phyloP scores from a whole-genome alignment of 2,888 invertebrate species.

The Sinhomidia bicolor region DNA sequence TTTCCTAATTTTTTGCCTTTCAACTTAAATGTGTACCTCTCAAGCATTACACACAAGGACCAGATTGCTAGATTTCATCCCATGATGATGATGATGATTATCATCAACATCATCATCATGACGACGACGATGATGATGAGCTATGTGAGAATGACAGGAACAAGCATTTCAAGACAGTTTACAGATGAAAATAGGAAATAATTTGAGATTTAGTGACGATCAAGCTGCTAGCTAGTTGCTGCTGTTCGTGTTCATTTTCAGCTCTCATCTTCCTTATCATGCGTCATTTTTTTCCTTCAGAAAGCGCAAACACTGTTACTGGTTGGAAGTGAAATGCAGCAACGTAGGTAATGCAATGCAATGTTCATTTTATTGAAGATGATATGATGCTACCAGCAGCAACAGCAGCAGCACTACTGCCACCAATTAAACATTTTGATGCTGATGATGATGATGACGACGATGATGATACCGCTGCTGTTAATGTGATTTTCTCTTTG shows the following conservation, averaged over 20 bases:
- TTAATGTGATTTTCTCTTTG: not conserved
- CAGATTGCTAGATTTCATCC: not conserved
- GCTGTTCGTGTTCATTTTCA: slow-evolving; percentile 29
- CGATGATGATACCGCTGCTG: no score
- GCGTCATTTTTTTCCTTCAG: not conserved
- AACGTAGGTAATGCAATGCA: no score
- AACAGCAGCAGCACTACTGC: no score
- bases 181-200: slow-evolving; percentile 63
- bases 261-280: not conserved
- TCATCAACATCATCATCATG: not conserved
- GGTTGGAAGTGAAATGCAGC: no score
- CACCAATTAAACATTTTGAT: no score
- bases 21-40: no score
- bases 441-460: no score
- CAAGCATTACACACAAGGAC: no score
- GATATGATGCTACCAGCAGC: no score
- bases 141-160: slow-evolving; percentile 64
- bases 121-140: slow-evolving; percentile 31
- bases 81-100: not conserved
- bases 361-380: no score
- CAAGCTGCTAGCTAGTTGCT: not conserved
- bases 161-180: slow-evolving; percentile 58
- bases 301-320: no score
- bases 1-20: no score
- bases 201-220: slow-evolving; percentile 31